phyloP scores from a whole-genome alignment of 2,888 invertebrate genomes.

The Eubasilissa splendida region DNA sequence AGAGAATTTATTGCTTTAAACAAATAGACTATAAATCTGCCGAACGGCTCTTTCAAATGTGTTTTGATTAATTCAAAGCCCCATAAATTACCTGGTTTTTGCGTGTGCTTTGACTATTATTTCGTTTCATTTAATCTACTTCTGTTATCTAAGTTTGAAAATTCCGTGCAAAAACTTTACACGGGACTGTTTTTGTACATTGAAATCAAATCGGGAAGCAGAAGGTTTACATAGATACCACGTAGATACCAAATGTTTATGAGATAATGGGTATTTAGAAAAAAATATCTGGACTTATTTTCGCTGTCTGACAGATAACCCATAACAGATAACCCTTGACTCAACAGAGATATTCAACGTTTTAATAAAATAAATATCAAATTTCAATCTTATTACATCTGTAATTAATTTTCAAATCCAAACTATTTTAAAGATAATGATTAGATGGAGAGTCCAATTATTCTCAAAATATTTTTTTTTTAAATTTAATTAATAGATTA shows the following conservation, averaged over 20 bases:
- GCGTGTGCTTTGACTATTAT: conserved; percentile 34
- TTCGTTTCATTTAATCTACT: conserved; percentile 12
- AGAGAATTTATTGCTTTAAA: too few species aligned
- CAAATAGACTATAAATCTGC: not conserved
- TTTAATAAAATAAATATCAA: too few species aligned
- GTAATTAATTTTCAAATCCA: too few species aligned
- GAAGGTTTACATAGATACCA: not conserved
- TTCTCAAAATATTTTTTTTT: too few species aligned
- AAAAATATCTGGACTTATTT: not conserved
- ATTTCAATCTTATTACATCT: too few species aligned
- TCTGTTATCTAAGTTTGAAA: conserved; percentile 34
- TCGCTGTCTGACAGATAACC: too few species aligned
- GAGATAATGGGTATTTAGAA: conserved; percentile 25
- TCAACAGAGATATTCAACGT: too few species aligned
- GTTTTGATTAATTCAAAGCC: conserved; percentile 27
- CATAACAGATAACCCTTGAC: too few species aligned
- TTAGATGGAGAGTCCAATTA: too few species aligned
- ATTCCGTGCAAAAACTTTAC: conserved; percentile 40
- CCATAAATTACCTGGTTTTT: conserved; percentile 19
- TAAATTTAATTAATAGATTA: too few species aligned
- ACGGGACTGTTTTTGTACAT: conserved; percentile 29
- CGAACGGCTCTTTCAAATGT: not conserved
- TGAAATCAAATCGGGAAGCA: conserved; percentile 41
- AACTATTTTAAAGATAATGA: too few species aligned
- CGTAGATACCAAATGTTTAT: not conserved